phyloP scores from a whole-genome alignment of 2,888 invertebrate species.

The Tanytarsus gracilentus region DNA sequence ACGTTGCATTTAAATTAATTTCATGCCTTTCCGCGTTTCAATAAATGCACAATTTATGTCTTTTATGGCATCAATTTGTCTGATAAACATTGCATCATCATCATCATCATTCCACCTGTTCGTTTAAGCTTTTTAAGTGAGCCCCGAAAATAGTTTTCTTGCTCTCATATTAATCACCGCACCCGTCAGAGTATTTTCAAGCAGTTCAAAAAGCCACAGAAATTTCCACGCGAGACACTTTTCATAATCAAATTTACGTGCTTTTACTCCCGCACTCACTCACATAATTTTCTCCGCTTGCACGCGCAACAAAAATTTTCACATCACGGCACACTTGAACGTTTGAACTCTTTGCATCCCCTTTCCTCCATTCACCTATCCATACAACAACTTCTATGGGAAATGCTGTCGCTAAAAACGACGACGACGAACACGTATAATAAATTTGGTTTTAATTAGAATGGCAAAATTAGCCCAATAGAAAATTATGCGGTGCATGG shows the following conservation, averaged over 20 bases:
- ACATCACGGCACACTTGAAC: not conserved
- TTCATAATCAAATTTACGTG: conserved; percentile 21
- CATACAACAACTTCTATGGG: not conserved
- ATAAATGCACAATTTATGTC: conserved; percentile 18
- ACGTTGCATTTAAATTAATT: conserved; percentile 17
- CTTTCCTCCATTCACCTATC: not conserved
- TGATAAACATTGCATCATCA: not conserved
- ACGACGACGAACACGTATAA: conserved; percentile 8
- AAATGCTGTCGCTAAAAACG: not conserved
- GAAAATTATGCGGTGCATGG: conserved; percentile 20
- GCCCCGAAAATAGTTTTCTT: too few species aligned
- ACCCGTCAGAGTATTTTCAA: not conserved
- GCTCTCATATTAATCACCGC: not conserved
- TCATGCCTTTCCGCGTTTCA: conserved; percentile 13
- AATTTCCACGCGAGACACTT: not conserved
- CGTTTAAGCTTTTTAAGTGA: too few species aligned
- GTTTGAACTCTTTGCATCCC: not conserved
- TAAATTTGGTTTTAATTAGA: conserved; percentile 26
- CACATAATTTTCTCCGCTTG: not conserved
- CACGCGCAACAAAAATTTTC: not conserved
- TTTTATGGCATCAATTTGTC: conserved; percentile 10
- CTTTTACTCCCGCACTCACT: not conserved
- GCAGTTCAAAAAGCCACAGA: conserved; percentile 8
- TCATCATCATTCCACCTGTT: not conserved
- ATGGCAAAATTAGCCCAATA: conserved; percentile 18